Evolutionary conservation across 2,797 vertebrate species (phyloP).

Genomic region (Acrossocheilus fasciatus): DNA sequence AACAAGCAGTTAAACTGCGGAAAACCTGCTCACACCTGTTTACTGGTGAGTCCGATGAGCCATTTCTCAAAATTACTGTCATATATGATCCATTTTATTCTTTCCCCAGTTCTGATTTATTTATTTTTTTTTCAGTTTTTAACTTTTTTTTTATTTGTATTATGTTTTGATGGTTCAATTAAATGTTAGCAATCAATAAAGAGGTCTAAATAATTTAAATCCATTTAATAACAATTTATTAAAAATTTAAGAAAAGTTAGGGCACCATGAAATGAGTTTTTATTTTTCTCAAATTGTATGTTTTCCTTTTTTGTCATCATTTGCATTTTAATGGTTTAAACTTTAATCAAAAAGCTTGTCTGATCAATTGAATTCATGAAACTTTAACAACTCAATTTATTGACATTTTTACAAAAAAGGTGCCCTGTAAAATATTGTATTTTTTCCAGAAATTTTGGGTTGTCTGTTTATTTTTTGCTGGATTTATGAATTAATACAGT

Average conservation of each 20-base stretch:
- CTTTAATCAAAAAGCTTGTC: neutral
- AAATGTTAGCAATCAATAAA: neutral
- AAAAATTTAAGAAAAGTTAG: too few species aligned
- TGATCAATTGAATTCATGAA: neutral
- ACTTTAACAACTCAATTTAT: too few species aligned
- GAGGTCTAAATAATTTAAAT: neutral
- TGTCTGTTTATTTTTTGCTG: too few species aligned
- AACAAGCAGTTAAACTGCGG: constrained; percentile 92
- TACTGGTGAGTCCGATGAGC: constrained; percentile 79
- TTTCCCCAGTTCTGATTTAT: neutral
- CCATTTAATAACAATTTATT: neutral
- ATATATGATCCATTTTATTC: neutral
- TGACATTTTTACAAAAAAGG: too few species aligned
- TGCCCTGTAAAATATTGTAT: too few species aligned
- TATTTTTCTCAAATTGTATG: too few species aligned
- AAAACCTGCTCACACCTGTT: constrained; percentile 94
- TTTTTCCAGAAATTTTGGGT: neutral
- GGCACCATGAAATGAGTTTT: too few species aligned
- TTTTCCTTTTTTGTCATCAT: neutral
- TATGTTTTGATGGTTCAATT: neutral
- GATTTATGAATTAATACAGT: too few species aligned
- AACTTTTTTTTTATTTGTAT: neutral
- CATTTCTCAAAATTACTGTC: neutral
- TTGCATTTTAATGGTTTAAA: neutral
- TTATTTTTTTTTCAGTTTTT: neutral